Evolutionary conservation across 1,140 invertebrate genomes (phyloP).

Genomic region (Ctenoplectra terminalis): DNA sequence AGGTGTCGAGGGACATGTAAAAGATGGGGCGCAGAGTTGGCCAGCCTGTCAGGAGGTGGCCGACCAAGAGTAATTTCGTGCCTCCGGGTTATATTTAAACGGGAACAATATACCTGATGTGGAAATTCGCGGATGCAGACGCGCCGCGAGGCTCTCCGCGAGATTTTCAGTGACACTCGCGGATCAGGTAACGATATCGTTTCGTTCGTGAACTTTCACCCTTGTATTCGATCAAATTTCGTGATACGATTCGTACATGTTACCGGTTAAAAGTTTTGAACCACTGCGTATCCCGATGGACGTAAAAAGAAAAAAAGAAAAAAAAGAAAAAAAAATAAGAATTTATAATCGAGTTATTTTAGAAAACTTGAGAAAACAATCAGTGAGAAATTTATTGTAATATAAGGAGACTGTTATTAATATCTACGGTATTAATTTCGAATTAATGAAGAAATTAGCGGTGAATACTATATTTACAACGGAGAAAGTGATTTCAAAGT

Average conservation of each 20-base stretch:
- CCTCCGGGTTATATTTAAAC: constrained; percentile 66
- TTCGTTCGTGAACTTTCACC: background rate
- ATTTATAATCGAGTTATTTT: too few species aligned
- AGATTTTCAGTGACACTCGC: constrained; percentile 36
- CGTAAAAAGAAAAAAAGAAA: too few species aligned
- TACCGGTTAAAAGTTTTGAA: too few species aligned
- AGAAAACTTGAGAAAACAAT: too few species aligned
- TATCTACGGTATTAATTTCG: too few species aligned
- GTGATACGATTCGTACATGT: background rate
- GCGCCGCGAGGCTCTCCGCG: constrained; percentile 46
- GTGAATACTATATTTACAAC: too few species aligned
- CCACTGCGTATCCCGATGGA: too few species aligned
- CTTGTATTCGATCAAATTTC: background rate
- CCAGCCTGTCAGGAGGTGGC: constrained; percentile 58
- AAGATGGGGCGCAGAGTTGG: constrained; percentile 56
- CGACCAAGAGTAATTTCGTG: constrained; percentile 62
- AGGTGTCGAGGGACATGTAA: constrained; percentile 41
- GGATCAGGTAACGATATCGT: constrained; percentile 19
- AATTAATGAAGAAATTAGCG: too few species aligned
- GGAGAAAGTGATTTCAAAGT: too few species aligned
- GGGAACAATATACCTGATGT: constrained; percentile 65
- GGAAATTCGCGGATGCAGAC: constrained; percentile 60
- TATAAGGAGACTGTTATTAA: too few species aligned
- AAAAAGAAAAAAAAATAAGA: too few species aligned
- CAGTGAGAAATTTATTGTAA: too few species aligned